A percentile compares a stretch with the other conserved stretches of the same genome.
phyloP scores from a whole-genome alignment of 35 echinoderm and acorn worm genomes.

The Diadema setosum region DNA sequence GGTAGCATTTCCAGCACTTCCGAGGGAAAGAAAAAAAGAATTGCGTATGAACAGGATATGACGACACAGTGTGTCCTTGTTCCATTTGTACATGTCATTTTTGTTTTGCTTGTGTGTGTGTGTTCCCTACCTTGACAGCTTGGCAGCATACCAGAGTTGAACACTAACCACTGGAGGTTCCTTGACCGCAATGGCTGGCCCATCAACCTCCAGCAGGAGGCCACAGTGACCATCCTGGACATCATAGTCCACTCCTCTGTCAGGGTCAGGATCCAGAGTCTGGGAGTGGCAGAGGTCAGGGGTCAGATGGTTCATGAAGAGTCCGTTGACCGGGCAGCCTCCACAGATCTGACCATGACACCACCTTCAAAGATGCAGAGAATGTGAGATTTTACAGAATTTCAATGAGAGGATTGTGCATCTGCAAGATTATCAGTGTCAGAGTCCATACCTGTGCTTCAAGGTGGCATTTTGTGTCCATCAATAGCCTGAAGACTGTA shows the following conservation, averaged over 20 bases:
- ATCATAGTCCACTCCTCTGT: conserved; percentile 56
- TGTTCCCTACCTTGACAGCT: too few species aligned
- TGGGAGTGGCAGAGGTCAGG: neutral
- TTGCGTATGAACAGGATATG: too few species aligned
- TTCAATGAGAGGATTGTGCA: too few species aligned
- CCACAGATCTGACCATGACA: conserved; percentile 6
- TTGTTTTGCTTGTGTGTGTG: too few species aligned
- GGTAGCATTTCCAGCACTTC: too few species aligned
- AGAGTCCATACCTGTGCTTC: too few species aligned
- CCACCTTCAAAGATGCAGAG: conserved; percentile 57
- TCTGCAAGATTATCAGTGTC: too few species aligned
- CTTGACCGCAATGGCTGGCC: conserved; percentile 92
- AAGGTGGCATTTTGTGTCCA: too few species aligned
- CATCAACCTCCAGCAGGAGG: conserved; percentile 67
- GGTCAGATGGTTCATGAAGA: neutral
- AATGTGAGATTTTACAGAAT: conserved; percentile 41
- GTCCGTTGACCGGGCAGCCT: neutral
- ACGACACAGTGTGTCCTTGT: too few species aligned
- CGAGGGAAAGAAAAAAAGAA: too few species aligned
- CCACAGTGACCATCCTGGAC: conserved; percentile 70
- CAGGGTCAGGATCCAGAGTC: conserved; percentile 31
- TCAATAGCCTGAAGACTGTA: too few species aligned
- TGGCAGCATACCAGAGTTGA: neutral
- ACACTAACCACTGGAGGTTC: conserved; percentile 49
- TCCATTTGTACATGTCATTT: too few species aligned